Conservation (phyloP, 2,888 invertebrate genomes). For the Syrista parreyssii region DNA sequence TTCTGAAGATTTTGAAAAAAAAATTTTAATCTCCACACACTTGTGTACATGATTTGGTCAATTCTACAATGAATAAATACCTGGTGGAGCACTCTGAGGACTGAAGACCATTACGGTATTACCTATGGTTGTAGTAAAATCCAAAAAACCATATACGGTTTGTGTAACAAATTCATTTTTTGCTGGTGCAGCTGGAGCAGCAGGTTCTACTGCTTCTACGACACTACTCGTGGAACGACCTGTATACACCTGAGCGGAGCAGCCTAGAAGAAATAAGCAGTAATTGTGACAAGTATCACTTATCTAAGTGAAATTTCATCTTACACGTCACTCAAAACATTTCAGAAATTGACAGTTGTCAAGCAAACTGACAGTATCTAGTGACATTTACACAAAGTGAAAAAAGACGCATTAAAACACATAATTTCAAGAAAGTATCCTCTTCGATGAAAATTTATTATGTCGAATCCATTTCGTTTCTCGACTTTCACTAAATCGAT, state of each 20-base stretch:
- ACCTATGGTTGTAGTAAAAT: constrained; percentile 93
- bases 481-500: not conserved
- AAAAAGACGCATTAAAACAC: not conserved
- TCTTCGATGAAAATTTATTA: not conserved
- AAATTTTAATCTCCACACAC: not conserved
- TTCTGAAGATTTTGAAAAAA: not conserved
- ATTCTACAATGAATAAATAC: constrained; percentile 59
- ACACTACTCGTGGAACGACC: constrained; percentile 18
- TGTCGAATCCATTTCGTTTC: not conserved
- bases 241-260: constrained; percentile 48
- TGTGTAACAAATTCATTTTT: constrained; percentile 77
- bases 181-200: constrained; percentile 25
- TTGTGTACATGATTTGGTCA: constrained; percentile 26
- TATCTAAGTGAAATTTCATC: not conserved
- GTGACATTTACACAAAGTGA: not conserved
- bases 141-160: constrained; percentile 93
- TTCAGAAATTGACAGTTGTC: not conserved
- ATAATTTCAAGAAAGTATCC: not conserved
- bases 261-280: constrained; percentile 27
- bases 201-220: constrained; percentile 23
- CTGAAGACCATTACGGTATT: constrained; percentile 96
- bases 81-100: constrained; percentile 83
- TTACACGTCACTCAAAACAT: not conserved
- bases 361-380: not conserved
- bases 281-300: not conserved